Percentiles rank a stretch among this genome's conserved stretches.
phyloP scores from a whole-genome alignment of 1,140 invertebrate species.

The Trialeurodes vaporariorum region DNA sequence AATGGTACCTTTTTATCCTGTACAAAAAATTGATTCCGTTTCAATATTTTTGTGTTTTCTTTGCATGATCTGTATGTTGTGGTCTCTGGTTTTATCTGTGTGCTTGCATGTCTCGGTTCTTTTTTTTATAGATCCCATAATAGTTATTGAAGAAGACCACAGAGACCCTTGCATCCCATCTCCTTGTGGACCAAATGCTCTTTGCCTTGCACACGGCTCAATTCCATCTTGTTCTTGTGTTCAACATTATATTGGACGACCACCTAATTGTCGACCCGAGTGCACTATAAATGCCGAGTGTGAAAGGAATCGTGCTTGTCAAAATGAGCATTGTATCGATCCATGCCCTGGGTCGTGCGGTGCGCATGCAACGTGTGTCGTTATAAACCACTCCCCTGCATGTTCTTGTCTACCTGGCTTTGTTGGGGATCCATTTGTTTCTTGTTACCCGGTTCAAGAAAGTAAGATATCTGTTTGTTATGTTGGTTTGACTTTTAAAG shows the following conservation, averaged over 20 bases:
- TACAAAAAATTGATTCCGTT: too few relatives aligned
- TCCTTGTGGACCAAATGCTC: conserved; percentile 68
- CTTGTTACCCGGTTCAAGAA: conserved; percentile 43
- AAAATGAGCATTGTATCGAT: conserved; percentile 65
- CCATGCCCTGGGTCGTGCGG: conserved; percentile 77
- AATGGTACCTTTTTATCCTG: too few relatives aligned
- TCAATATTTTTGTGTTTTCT: too few relatives aligned
- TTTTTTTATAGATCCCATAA: background rate
- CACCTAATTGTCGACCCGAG: conserved; percentile 70
- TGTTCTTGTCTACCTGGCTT: conserved; percentile 65
- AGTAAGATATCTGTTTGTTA: conserved; percentile 28
- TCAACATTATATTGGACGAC: conserved; percentile 60
- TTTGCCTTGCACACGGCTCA: conserved; percentile 54
- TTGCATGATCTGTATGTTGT: too few relatives aligned
- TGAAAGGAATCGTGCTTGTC: conserved; percentile 61
- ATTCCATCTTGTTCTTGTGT: conserved; percentile 65
- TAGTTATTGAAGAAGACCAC: conserved; percentile 2
- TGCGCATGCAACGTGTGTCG: conserved; percentile 62
- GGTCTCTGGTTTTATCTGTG: too few relatives aligned
- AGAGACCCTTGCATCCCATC: conserved; percentile 63
- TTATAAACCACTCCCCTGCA: conserved; percentile 65
- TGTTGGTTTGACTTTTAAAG: too few relatives aligned
- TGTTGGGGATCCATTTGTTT: conserved; percentile 69
- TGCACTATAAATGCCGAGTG: conserved; percentile 72
- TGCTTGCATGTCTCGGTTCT: background rate